Evolutionary conservation across 2,797 vertebrate species (phyloP).

Genomic region (Ara ararauna): DNA sequence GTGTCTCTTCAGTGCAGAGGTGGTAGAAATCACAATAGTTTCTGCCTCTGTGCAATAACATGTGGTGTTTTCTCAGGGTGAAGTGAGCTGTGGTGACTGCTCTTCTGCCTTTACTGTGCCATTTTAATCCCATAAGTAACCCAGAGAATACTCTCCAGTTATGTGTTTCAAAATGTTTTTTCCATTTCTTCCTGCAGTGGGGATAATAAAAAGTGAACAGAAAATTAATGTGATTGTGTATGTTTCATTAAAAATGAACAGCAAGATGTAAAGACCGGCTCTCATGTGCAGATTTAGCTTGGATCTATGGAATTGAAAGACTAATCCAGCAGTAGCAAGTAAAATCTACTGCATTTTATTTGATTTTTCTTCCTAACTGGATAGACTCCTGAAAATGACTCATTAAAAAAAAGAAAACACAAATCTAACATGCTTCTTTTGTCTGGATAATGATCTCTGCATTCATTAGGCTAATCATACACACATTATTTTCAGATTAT

Average conservation of each 20-base stretch:
- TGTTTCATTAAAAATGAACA: background rate
- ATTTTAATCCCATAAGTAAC: background rate
- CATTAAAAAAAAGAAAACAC: background rate
- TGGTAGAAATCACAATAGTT: background rate
- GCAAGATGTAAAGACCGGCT: background rate
- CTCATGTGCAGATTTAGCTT: background rate
- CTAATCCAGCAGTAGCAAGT: background rate
- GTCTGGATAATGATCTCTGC: background rate
- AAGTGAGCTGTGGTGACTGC: background rate
- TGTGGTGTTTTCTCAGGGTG: background rate
- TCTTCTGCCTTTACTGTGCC: background rate
- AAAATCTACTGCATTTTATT: background rate
- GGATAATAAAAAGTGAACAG: background rate
- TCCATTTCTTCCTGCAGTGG: background rate
- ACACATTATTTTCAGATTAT: background rate
- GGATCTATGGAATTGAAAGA: background rate
- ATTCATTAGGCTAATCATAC: background rate
- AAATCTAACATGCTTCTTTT: background rate
- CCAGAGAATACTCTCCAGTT: background rate
- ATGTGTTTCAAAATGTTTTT: background rate
- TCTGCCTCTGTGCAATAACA: background rate
- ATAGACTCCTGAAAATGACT: background rate
- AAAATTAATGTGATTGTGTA: background rate
- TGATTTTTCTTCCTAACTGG: background rate
- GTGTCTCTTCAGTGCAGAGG: background rate